Evolutionary conservation across 2,113 vertebrate genomes (phyloP), one percentile per base, ranked within the genome.

Genomic region (Sisor rabdophorus): DNA sequence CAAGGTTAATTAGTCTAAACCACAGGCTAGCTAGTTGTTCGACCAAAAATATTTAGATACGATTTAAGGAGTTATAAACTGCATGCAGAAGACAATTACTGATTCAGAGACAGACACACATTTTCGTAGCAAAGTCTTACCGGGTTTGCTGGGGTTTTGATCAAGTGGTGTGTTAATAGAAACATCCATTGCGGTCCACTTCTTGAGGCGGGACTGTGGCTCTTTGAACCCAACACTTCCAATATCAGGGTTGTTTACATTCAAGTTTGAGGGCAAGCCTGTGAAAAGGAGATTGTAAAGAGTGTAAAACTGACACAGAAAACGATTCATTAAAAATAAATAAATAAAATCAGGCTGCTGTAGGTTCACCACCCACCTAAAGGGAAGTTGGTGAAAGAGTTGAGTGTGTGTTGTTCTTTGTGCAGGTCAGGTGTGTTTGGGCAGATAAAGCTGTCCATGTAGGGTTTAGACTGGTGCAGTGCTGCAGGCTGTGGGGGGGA

Each of bases 211-310:
- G 88, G 96, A 98, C 81, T 98, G 96, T 71, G 96, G 95, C 91
- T 99, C 96, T 92, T 98, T 98, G 84, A 87, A 90, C 80, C 86
- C 87, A 91, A 96, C 91, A 93, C 93, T 93, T 86, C 91, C 93
- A 91, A 98, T 90, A 84, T 98, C 96, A 91, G 96, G 79, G 71
- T 76, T 89, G 92, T 94, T 93, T 95, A 98, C 96, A 98, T 98
- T 98, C 95, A 96, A 93, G 93, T 95, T 97, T 92, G 97, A 93
- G 87, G 95, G 96, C 93, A 98, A 93, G 94, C 95, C 97, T 98
- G 52, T 59, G 80, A 82, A 76, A 70, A 69, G 3, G 53, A 30
- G 36, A n/a, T n/a, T n/a, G n/a, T n/a, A n/a, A 56, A 50, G 53
- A n/a, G 32, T 44, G 6, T 30, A 24, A 40, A 6, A 48, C n/a